Evolutionary conservation across 2,113 vertebrate species (phyloP), one percentile per base, ranked within the genome.

Genomic region (Actenoides hombroni): DNA sequence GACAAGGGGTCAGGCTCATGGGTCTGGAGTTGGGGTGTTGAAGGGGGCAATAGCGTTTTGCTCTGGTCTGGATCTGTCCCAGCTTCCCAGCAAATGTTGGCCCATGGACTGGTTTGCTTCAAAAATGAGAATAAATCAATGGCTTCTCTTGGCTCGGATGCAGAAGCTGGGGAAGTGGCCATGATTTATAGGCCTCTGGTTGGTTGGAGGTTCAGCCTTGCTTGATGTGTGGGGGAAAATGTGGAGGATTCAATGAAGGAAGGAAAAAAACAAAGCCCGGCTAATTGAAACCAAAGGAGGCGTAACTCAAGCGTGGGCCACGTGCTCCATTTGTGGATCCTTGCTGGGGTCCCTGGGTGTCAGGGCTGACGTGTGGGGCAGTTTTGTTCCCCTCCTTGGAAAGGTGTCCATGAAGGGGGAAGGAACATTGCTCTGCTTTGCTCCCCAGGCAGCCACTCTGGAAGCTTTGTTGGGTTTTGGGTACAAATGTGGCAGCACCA

Each of bases 401-500:
- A 37, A 11, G 26, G 15, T 64, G 73, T 15, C 63, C 8, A 1
- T 5, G 39, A n/a, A 68, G 18, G 33, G 9, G 33, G 67, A 46
- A 20, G 3, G 46, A 21, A 12, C 23, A 14, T 46, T 39, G 26
- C 51, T 76, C 53, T 37, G 71, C 81, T 86, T 25, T 74, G 59
- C 78, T 70, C 13, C 35, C 26, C 21, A 40, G 44, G 75, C 56
- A 46, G 20, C 35, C 39, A 20, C 21, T 53, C 18, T 57, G 60
- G 51, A 44, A 61, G 13, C 15, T 40, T 39, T 0, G 0, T 5
- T 60, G 53, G 3, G 0, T 13, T 94, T 91, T 2, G 68, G 53
- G 35, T 31, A 24, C 65, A 80, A 71, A 68, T 0, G 21, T 39
- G 65, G 33, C 71, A 73, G 63, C 63, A 83, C 53, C 54, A 3